Percentiles rank a stretch among this genome's conserved stretches.
These are phyloP conservation scores for Crypturellus tataupa DNA, from an alignment of 2,797 vertebrate species.

Conservation along the genomic window DNA sequence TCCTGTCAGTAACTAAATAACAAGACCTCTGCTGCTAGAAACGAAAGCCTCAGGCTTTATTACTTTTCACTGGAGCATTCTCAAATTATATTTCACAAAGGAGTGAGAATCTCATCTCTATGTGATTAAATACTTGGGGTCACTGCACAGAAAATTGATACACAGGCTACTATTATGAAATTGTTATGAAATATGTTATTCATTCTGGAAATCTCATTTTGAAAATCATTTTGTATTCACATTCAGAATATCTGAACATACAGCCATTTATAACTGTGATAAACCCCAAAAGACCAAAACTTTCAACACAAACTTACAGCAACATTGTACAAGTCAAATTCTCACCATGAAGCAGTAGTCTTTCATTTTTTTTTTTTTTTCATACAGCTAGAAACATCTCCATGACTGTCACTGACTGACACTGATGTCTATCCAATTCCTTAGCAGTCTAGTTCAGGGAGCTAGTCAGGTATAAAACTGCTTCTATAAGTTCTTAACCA, in stretches of 20 bases:
- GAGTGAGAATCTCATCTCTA: constrained; percentile 24
- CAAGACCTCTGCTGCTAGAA: constrained; percentile 41
- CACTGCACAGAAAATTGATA: background rate
- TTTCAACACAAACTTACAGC: background rate
- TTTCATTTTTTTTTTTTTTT: background rate
- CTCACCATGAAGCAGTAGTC: background rate
- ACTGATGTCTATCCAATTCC: background rate
- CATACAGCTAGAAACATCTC: background rate
- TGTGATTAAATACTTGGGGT: background rate
- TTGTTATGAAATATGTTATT: background rate
- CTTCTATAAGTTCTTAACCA: background rate
- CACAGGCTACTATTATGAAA: background rate
- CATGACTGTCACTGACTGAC: background rate
- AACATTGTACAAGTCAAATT: background rate
- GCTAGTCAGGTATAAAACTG: background rate
- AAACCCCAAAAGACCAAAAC: background rate
- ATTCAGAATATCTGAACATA: background rate
- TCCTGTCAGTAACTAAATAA: background rate
- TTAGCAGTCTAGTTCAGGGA: background rate
- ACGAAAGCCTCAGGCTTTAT: background rate
- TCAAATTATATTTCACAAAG: background rate
- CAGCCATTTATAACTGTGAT: constrained; percentile 9
- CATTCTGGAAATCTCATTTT: background rate
- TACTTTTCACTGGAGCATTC: constrained; percentile 14
- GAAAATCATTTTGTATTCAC: background rate